Evolutionary conservation across 2,113 vertebrate genomes (phyloP).

Genomic region (Syngnathus floridae): DNA sequence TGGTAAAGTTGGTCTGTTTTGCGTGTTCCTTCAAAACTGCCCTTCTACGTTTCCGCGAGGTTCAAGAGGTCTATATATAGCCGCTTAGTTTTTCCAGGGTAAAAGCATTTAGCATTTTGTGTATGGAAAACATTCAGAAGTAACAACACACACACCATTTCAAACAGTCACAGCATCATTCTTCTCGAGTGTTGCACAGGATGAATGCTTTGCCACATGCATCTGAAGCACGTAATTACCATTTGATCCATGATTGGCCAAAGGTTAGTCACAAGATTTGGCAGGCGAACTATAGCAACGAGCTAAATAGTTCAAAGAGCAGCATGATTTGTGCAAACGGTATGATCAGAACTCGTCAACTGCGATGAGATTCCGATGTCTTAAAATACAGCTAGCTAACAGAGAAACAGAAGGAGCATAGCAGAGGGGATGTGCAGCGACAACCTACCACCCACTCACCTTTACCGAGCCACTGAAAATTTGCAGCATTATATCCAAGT

Average conservation of each 20-base stretch:
- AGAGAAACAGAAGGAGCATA: conserved; percentile 7
- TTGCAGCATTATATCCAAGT: conserved; percentile 36
- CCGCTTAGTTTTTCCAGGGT: conserved; percentile 27
- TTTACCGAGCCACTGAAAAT: conserved; percentile 45
- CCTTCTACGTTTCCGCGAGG: conserved; percentile 14
- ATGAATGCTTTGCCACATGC: conserved; percentile 15
- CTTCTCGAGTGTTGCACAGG: background rate
- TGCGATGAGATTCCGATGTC: background rate
- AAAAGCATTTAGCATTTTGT: conserved; percentile 30
- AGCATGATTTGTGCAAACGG: background rate
- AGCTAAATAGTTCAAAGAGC: conserved; percentile 18
- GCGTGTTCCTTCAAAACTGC: background rate
- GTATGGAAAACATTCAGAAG: conserved; percentile 25
- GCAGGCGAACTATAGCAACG: conserved; percentile 10
- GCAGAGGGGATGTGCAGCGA: conserved; percentile 31
- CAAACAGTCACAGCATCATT: no score
- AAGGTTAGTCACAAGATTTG: conserved; percentile 10
- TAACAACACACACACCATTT: conserved; percentile 15
- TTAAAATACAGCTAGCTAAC: background rate
- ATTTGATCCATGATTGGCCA: conserved; percentile 35
- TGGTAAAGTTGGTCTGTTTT: background rate
- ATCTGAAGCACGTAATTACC: conserved; percentile 38
- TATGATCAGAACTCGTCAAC: no score
- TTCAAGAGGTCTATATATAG: conserved; percentile 44
- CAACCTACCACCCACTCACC: conserved; percentile 56